phyloP scores from a whole-genome alignment of 2,888 invertebrate species.

The Cataglyphis albicans region DNA sequence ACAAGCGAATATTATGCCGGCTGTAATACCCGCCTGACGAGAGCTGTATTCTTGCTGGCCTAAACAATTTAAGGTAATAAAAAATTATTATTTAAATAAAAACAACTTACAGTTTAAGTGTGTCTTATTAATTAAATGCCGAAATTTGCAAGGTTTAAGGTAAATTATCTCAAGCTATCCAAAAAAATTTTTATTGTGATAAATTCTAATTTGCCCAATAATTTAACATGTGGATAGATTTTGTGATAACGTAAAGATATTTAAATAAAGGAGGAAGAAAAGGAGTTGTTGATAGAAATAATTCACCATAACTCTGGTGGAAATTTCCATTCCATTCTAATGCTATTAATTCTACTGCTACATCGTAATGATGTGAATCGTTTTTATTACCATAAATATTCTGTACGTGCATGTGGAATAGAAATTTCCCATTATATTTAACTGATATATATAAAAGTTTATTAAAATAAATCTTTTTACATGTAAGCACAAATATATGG shows the following conservation, averaged over 20 bases:
- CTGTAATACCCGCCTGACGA: constrained; percentile 91
- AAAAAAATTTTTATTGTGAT: background rate
- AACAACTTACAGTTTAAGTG: background rate
- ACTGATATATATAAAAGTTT: constrained; percentile 69
- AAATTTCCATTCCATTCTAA: constrained; percentile 86
- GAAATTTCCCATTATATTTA: constrained; percentile 82
- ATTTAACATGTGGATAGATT: background rate
- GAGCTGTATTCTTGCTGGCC: constrained; percentile 93
- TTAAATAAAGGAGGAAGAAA: background rate
- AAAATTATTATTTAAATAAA: background rate
- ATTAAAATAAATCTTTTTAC: constrained; percentile 64
- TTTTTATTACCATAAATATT: constrained; percentile 28
- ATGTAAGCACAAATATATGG: constrained; percentile 36
- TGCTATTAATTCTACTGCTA: constrained; percentile 16
- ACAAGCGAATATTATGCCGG: constrained; percentile 92
- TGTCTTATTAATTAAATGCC: too few relatives aligned
- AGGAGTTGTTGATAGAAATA: constrained; percentile 57
- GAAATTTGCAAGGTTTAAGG: background rate
- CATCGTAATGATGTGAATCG: background rate
- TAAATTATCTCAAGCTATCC: background rate
- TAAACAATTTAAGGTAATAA: constrained; percentile 78
- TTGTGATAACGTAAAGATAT: background rate
- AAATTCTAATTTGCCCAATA: background rate
- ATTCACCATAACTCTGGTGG: constrained; percentile 78
- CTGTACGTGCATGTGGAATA: constrained; percentile 84